Evolutionary conservation across 2,113 vertebrate species (phyloP).

Genomic region (Mixornis gularis): DNA sequence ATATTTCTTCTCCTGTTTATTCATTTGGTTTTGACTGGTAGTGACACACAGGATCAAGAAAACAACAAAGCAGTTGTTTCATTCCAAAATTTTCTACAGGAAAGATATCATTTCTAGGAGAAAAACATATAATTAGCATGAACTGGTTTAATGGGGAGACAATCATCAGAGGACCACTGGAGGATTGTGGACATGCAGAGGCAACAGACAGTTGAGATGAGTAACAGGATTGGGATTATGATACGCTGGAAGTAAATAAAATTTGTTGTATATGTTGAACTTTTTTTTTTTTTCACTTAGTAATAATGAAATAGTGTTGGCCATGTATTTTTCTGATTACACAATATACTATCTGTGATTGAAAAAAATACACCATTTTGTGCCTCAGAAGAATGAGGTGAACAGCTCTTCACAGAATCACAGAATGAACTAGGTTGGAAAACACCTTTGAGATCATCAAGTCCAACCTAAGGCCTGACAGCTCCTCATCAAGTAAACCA

Average conservation of each 20-base stretch:
- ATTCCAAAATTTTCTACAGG: background rate
- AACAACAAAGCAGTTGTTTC: background rate
- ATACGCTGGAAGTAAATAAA: accelerated
- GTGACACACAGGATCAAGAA: background rate
- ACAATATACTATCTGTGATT: background rate
- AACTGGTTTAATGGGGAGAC: background rate
- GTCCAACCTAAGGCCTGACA: background rate
- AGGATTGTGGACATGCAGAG: background rate
- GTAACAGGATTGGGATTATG: background rate
- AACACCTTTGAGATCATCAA: background rate
- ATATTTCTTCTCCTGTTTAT: background rate
- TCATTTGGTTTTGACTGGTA: background rate
- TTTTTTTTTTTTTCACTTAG: background rate
- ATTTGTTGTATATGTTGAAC: background rate
- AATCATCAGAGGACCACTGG: background rate
- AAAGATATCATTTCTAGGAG: background rate
- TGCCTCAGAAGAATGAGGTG: background rate
- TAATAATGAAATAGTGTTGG: background rate
- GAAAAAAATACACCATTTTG: background rate
- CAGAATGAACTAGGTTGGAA: background rate
- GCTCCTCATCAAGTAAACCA: background rate
- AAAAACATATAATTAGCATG: background rate
- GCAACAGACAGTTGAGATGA: background rate
- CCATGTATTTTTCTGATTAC: background rate
- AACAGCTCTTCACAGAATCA: background rate